Evolutionary conservation across 2,797 vertebrate genomes (phyloP), one percentile per base, ranked within the genome.

Genomic region (Peromyscus attwateri): DNA sequence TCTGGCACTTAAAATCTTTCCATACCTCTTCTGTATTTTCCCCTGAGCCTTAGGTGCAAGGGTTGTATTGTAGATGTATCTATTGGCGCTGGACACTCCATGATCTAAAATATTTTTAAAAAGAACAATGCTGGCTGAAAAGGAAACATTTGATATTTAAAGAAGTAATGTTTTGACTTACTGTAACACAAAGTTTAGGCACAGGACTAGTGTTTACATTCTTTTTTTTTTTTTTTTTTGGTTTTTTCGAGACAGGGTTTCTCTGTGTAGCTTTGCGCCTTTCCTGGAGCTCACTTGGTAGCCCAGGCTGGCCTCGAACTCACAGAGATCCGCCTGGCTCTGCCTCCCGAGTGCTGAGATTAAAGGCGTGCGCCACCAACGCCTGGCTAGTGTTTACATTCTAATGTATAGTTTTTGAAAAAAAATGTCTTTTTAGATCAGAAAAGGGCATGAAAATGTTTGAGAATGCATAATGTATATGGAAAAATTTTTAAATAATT

Each of bases 91-190:
- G 4, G 27, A 2, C 9, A 64, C 27, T 64, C 37, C 1, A 31
- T 83, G 27, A 43, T 64, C 60, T 64, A 62, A 62, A 60, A 37
- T 77, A 49, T 77, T 77, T 49, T 81, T 11, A 3, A 29, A 37
- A 84, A 92, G 77, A 80, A 94, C 21, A 16, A 57, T 46, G 89
- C n/a, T 87, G 14, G 21, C 31, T 87, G 34, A 91, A 89, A 89
- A 88, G 64, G 9, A 92, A 19, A 89, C 31, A 71, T 83, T 85
- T 87, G 23, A 95, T 34, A 91, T 77, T 83, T 31, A 92, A 88
- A 91, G 55, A 76, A 52, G 71, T 60, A 91, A 88, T 87, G 10
- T 25, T 70, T 77, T 84, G 1, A 90, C 9, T 79, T 93, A 40
- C 87, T 92, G 75, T 85, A 82, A 68, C 29, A 80, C 10, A 71